phyloP scores from a whole-genome alignment of 2,797 vertebrate genomes.

The Hydrolagus colliei region DNA sequence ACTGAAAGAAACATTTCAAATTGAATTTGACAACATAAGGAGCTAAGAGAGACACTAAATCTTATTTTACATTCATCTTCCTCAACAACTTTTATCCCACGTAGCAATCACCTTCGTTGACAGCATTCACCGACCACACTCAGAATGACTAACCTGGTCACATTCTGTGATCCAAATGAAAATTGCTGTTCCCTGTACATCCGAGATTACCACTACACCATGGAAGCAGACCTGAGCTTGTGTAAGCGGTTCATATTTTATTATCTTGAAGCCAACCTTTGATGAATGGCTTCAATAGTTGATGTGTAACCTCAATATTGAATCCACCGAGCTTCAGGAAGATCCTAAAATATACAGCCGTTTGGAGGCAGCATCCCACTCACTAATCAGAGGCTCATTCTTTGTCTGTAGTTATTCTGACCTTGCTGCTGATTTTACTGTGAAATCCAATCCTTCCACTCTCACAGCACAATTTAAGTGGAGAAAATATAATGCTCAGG shows the following conservation, averaged over 20 bases:
- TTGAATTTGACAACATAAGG: background rate
- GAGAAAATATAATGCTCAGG: conserved; percentile 36
- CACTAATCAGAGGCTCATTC: conserved; percentile 33
- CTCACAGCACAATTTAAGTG: conserved; percentile 32
- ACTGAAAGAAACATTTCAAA: background rate
- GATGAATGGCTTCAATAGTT: background rate
- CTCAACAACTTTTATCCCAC: background rate
- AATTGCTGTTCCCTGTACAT: background rate
- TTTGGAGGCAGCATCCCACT: background rate
- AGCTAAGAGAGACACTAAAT: background rate
- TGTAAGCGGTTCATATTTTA: background rate
- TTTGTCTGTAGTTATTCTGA: conserved; percentile 41
- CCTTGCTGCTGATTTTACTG: conserved; percentile 48
- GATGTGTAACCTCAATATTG: background rate
- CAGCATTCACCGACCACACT: too few relatives aligned
- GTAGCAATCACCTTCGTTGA: background rate
- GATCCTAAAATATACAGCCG: background rate
- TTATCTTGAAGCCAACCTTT: background rate
- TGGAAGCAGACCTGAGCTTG: too few relatives aligned
- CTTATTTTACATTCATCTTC: background rate
- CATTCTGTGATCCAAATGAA: conserved; percentile 12
- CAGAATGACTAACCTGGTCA: conserved; percentile 28
- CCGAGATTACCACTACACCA: background rate
- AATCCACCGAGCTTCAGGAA: background rate
- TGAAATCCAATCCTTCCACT: conserved; percentile 59